Evolutionary conservation across 2,888 invertebrate genomes (phyloP).

Genomic region (Scaptomyza tumidula): DNA sequence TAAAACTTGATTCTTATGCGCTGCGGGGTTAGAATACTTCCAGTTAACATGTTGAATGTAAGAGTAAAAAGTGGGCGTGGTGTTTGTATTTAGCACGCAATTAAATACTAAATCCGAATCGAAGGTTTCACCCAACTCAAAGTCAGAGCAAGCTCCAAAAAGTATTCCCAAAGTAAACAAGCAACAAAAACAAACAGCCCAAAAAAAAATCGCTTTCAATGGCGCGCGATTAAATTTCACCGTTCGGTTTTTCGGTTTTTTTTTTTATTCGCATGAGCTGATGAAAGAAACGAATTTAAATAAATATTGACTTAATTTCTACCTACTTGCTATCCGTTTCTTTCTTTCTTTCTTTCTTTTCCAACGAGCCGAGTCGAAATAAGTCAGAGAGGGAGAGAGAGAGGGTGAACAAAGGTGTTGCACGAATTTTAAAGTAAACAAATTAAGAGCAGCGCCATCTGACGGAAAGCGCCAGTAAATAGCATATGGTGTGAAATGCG

Average conservation of each 20-base stretch:
- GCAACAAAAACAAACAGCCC: neutral
- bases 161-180: constrained; percentile 65
- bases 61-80: neutral
- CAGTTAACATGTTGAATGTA: no score
- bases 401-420: constrained; percentile 8
- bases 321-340: constrained; percentile 33
- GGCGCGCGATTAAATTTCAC: constrained; percentile 71
- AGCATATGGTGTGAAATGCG: constrained; percentile 19
- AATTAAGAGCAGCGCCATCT: constrained; percentile 51
- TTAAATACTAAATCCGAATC: constrained; percentile 16
- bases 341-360: constrained; percentile 18
- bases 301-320: constrained; percentile 79
- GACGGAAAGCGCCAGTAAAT: constrained; percentile 6
- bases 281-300: constrained; percentile 77
- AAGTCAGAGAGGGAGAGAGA: neutral
- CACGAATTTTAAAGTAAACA: constrained; percentile 62
- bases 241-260: constrained; percentile 48
- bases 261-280: constrained; percentile 47
- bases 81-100: constrained; percentile 13
- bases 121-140: constrained; percentile 40
- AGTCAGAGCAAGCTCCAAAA: constrained; percentile 23
- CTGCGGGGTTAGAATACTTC: no score
- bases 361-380: constrained; percentile 22
- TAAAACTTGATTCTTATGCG: no score
- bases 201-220: constrained; percentile 56